Base-by-base conservation (phyloP, 2,113 vertebrate genomes). In the Microcebus murinus region DNA sequence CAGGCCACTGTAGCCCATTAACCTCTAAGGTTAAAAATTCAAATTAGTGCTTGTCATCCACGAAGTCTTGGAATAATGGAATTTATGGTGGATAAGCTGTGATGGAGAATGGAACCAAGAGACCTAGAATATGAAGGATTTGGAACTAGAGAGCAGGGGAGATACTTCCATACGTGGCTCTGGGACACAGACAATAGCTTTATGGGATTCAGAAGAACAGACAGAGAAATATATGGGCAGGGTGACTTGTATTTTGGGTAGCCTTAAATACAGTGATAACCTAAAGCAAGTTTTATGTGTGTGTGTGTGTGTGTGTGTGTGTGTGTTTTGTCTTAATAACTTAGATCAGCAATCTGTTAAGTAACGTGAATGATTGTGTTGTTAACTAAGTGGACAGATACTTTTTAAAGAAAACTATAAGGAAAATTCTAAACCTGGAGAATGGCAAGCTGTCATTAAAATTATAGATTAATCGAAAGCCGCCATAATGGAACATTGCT, bases 401-500 rank as follows among this genome's bases (percentile, higher is more conserved):
- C 48, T 76, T 97, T 87, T 71, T 52, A 70, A 93, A 39, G 10
- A 68, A 55, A 93, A 65, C 10, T 87, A 21, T 61, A 48, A 57
- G 80, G 13, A 91, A 87, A 95, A 74, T 25, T 86, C 50, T 89
- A 87, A 90, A 94, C 45, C n/a, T 71, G 29, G 50, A 94, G 20
- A 95, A 88, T 13, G 21, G 9, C n/a, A 73, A 27, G 9, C 82
- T 95, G n/a, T 85, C 67, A 50, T 95, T 86, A 96, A 95, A 85
- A 87, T 42, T 71, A 70, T 29, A 93, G 76, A 85, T 96, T 94
- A 82, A 70, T 39, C 25, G 70, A 55, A 52, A 91, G 21, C 36
- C 76, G 7, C 18, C 45, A 14, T 42, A 82, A 29, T 77, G 57
- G 73, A 50, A 87, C 50, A 71, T 68, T 74, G 10, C 12, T 59